A percentile compares a stretch with the other conserved stretches of the same genome.
Evolutionary conservation across 2,113 vertebrate species (phyloP).

Genomic region (Cochlearius cochlearius): DNA sequence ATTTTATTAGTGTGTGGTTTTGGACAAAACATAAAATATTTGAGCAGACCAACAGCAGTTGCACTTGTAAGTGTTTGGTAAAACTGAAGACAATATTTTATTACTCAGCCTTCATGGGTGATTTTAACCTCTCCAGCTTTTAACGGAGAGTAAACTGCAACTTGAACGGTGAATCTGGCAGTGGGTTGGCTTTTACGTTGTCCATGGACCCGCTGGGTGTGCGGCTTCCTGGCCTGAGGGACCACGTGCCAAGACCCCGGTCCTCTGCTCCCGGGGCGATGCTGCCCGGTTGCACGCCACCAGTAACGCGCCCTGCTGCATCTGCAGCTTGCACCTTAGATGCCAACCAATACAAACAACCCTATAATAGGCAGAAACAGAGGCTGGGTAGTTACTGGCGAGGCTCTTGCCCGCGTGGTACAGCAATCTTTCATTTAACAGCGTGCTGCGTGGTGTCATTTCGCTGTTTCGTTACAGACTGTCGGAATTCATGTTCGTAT

Average conservation of each 20-base stretch:
- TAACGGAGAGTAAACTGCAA: rapidly evolving
- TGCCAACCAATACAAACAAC: rapidly evolving
- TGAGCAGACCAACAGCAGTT: not conserved
- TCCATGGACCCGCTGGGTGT: rapidly evolving
- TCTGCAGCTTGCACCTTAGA: not conserved
- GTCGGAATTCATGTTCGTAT: not conserved
- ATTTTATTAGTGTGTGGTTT: not conserved
- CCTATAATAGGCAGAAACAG: not conserved
- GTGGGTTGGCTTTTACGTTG: rapidly evolving
- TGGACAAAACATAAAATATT: not conserved
- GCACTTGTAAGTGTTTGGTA: not conserved
- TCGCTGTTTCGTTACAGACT: not conserved
- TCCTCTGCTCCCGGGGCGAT: not conserved
- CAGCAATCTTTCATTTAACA: not conserved
- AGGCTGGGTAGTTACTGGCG: rapidly evolving
- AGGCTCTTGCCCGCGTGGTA: not conserved
- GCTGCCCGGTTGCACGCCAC: not conserved
- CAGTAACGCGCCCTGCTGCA: rapidly evolving
- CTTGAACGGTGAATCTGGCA: not conserved
- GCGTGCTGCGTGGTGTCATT: not conserved
- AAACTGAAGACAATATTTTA: not conserved
- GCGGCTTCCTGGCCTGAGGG: not conserved
- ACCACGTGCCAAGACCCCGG: rapidly evolving
- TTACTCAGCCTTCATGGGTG: not conserved
- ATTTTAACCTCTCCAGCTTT: not conserved